These are phyloP conservation scores for Chlorodrepanis virens DNA, from an alignment of 2,113 vertebrate species.

Conservation along the genomic window DNA sequence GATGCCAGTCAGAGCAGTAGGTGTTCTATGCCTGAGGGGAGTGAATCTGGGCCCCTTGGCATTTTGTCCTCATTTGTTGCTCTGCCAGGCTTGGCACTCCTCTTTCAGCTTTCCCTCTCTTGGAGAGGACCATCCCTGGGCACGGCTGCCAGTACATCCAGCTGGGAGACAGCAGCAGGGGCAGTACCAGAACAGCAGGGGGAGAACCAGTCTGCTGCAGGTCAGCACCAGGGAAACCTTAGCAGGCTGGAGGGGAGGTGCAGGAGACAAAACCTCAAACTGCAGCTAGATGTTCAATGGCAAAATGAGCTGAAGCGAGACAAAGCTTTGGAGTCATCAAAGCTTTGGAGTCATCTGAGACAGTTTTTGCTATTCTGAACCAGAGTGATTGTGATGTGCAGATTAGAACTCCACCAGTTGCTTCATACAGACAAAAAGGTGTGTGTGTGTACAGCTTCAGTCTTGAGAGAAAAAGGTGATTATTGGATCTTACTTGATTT, in stretches of 20 bases:
- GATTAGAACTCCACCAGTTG: background rate
- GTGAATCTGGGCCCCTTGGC: background rate
- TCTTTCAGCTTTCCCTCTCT: background rate
- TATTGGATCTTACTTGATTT: background rate
- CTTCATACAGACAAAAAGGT: background rate
- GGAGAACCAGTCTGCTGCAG: background rate
- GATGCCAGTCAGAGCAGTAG: rapidly evolving
- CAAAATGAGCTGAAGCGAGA: background rate
- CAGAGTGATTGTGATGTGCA: background rate
- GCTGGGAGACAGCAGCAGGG: background rate
- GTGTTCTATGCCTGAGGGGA: background rate
- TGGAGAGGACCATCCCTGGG: background rate
- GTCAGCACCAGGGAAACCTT: background rate
- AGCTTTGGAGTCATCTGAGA: background rate
- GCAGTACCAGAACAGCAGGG: background rate
- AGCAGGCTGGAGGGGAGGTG: background rate
- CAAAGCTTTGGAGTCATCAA: background rate
- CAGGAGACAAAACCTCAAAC: background rate
- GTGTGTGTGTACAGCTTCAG: background rate
- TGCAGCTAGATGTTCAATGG: background rate
- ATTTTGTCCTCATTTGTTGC: background rate
- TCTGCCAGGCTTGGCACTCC: background rate
- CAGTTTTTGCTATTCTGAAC: background rate
- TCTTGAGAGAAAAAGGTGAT: background rate
- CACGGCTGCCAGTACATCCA: rapidly evolving